Conservation (phyloP, 2,888 invertebrate species). For the Tuta absoluta region DNA sequence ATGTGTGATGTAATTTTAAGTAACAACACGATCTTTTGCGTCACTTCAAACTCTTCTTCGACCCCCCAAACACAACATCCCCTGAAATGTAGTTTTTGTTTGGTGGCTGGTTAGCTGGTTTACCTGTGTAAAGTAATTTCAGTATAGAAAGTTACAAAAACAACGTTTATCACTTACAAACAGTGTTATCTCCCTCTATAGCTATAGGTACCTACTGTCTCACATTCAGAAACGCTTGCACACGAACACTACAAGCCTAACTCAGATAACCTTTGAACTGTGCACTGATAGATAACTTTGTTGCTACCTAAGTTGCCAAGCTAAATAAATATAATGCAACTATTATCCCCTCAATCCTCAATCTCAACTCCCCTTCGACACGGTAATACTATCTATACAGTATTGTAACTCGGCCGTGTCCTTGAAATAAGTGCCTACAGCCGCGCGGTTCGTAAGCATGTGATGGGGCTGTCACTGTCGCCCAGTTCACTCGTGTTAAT, state of each 20-base stretch:
- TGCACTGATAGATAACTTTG: neutral
- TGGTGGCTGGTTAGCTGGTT: too few relatives aligned
- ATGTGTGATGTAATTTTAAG: too few relatives aligned
- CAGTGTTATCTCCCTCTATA: slow-evolving; percentile 8
- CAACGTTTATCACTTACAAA: neutral
- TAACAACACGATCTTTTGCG: too few relatives aligned
- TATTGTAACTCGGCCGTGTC: too few relatives aligned
- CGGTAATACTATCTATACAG: too few relatives aligned
- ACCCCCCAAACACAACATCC: too few relatives aligned
- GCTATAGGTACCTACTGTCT: neutral
- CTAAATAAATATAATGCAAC: neutral
- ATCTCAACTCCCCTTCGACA: neutral
- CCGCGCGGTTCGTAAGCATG: too few relatives aligned
- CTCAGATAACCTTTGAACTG: neutral
- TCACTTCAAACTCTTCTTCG: too few relatives aligned
- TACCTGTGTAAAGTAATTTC: neutral
- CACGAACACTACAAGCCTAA: neutral
- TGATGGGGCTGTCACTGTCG: too few relatives aligned
- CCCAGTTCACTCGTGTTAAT: too few relatives aligned
- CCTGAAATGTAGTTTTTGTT: too few relatives aligned
- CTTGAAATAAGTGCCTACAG: too few relatives aligned
- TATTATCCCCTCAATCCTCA: neutral
- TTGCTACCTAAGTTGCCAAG: neutral
- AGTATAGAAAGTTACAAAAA: neutral
- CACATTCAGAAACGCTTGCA: neutral